Evolutionary conservation across 2,888 invertebrate species (phyloP).

Genomic region (Troilus luridus): DNA sequence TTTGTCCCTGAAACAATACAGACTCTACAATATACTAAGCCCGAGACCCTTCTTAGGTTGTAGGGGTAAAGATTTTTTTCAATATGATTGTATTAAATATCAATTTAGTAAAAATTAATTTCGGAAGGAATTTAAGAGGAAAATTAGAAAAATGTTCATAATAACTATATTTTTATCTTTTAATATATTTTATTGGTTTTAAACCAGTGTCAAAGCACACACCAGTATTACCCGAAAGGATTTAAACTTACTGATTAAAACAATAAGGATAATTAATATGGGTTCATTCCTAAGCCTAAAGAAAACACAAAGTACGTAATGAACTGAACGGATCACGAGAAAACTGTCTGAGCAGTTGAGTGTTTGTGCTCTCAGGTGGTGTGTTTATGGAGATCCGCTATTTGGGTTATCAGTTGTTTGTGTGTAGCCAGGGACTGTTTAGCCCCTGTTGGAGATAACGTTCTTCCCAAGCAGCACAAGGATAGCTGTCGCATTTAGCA

Average conservation of each 20-base stretch:
- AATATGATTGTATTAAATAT: too few species aligned
- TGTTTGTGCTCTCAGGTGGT: neutral
- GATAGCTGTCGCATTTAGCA: conserved; percentile 40
- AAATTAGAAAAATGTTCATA: neutral
- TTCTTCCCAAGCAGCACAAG: conserved; percentile 19
- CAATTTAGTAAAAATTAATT: too few species aligned
- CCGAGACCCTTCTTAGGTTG: too few species aligned
- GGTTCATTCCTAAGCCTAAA: neutral
- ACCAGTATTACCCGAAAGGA: neutral
- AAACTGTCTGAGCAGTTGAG: neutral
- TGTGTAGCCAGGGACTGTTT: conserved; percentile 28
- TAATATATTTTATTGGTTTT: neutral
- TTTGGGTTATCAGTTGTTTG: conserved; percentile 47
- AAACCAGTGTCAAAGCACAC: neutral
- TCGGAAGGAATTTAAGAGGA: too few species aligned
- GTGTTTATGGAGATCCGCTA: conserved; percentile 37
- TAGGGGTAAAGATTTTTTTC: too few species aligned
- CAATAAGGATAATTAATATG: neutral
- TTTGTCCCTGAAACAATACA: too few species aligned
- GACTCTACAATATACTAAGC: too few species aligned
- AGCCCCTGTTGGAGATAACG: conserved; percentile 7
- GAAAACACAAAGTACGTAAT: neutral
- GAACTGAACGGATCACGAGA: neutral
- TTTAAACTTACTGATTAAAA: neutral
- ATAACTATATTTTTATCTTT: neutral